Base-by-base conservation (phyloP, 2,888 invertebrate species). In the Aphidius colemani region DNA sequence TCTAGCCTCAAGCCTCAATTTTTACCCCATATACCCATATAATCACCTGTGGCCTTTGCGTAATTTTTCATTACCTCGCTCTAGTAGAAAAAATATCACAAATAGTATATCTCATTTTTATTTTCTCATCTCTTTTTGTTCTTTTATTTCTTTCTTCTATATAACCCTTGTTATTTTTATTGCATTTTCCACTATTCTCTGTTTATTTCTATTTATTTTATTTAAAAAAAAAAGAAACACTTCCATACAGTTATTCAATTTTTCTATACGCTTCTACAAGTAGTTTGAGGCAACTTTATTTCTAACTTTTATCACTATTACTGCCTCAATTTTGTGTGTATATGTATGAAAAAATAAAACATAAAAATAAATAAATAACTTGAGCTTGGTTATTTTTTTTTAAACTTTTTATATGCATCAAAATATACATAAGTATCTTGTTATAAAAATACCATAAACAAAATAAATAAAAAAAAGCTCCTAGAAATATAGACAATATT, bases 31-130 rank as follows among this genome's bases (percentile, higher is more conserved):
- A 30, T 30, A 30, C 2, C 4, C 5, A 61, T 66, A 59, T 67
- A 69, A 70, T 72, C 68, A 67, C 66, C 66, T 66, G 66, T 63
- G 69, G 69, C 53, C 65, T 66, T 56, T 30, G 30, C 64, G 65
- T 71, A 72, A 72, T 72, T 72, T 72, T 72, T 72, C 71, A 72
- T 72, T 72, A 70, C 68, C 66, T 53, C 61, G 49, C 59, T 58
- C 66, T 63, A 40, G 59, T 48, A 66, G 56, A 39, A 53, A 58
- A 53, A 43, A 44, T 53, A 59, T 53, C 45, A 56, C 46, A 45
- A 18, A 18, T 13, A 59, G 44, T 40, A 51, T 51, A 51, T 51
- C 57, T 43, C 46, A 53, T 55, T 10, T 53, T 61, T 51, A 39
- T 45, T 55, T 44, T 18, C 63, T 55, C 48, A 8, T 63, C 59